phyloP scores from a whole-genome alignment of 2,888 invertebrate genomes.

The Beris morrisii region DNA sequence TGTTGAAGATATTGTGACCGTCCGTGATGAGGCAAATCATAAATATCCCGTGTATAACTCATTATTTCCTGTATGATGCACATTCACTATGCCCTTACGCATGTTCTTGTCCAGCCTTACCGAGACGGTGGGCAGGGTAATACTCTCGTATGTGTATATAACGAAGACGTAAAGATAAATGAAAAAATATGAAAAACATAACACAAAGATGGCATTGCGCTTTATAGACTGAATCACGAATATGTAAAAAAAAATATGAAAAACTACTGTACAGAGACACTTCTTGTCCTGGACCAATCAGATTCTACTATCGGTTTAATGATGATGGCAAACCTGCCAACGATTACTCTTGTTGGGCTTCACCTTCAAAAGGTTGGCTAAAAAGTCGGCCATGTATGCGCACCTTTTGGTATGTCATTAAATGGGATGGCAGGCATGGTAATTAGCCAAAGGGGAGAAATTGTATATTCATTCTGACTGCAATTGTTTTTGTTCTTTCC shows the following conservation, averaged over 20 bases:
- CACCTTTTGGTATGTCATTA: slow-evolving; percentile 21
- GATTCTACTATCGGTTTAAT: slow-evolving; percentile 27
- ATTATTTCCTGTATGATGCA: slow-evolving; percentile 13
- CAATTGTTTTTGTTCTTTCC: slow-evolving; percentile 9
- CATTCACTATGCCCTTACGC: slow-evolving; percentile 22
- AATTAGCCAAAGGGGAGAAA: slow-evolving; percentile 28
- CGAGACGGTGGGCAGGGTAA: too few species aligned
- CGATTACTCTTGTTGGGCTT: slow-evolving; percentile 18
- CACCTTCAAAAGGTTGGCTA: neutral
- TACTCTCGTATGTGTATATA: too few species aligned
- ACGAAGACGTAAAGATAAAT: neutral
- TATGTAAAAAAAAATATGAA: slow-evolving; percentile 4
- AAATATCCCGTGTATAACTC: slow-evolving; percentile 13
- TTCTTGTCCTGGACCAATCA: slow-evolving; percentile 28
- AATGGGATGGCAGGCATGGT: slow-evolving; percentile 28
- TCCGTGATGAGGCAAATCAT: slow-evolving; percentile 25
- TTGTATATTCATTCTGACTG: slow-evolving; percentile 1
- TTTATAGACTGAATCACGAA: neutral
- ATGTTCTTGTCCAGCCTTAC: slow-evolving; percentile 2
- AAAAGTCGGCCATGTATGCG: slow-evolving; percentile 12
- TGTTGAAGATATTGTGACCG: neutral
- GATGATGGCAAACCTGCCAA: slow-evolving; percentile 29
- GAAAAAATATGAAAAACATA: slow-evolving; percentile 3
- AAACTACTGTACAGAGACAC: slow-evolving; percentile 25
- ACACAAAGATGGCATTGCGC: slow-evolving; percentile 7